Conservation (phyloP, 2,797 vertebrate species). For the Typhlichthys subterraneus region DNA sequence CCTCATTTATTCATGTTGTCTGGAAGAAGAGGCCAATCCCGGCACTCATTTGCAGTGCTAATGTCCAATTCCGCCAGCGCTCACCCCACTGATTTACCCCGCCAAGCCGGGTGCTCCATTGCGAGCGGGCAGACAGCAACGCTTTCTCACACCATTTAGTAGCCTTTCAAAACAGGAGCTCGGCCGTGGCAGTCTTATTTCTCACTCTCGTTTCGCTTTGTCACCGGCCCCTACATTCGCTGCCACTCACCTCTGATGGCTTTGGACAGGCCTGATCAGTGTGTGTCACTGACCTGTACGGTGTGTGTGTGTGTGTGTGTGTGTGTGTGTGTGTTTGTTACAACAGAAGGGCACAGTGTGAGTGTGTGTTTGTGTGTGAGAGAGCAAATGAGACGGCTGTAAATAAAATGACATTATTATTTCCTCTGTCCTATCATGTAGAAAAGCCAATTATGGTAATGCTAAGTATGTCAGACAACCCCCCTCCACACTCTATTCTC, state of each 20-base stretch:
- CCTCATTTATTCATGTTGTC: constrained; percentile 79
- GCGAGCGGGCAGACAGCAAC: constrained; percentile 75
- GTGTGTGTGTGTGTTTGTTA: constrained; percentile 6
- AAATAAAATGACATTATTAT: constrained; percentile 99
- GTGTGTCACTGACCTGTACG: constrained; percentile 98
- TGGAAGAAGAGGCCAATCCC: constrained; percentile 84
- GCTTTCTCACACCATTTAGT: constrained; percentile 84
- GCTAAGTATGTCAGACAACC: constrained; percentile 97
- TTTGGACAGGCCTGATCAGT: constrained; percentile 99
- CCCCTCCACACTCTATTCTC: constrained; percentile 62
- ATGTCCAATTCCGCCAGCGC: constrained; percentile 97
- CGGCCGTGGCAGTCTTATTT: constrained; percentile 92
- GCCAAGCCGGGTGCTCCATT: constrained; percentile 73
- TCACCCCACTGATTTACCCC: constrained; percentile 92
- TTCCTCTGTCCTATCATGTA: constrained; percentile 99
- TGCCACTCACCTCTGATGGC: constrained; percentile 98
- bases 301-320: constrained; percentile 54
- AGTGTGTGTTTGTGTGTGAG: constrained; percentile 24
- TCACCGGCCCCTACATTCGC: constrained; percentile 94
- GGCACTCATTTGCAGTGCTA: constrained; percentile 95
- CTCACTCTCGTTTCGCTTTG: constrained; percentile 95
- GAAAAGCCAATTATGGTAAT: constrained; percentile 99
- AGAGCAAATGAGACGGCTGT: constrained; percentile 93
- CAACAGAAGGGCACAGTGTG: constrained; percentile 1
- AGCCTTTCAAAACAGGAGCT: constrained; percentile 92